These are phyloP conservation scores for Xenopus borealis DNA, from an alignment of 2,113 vertebrate species.

Conservation along the genomic window DNA sequence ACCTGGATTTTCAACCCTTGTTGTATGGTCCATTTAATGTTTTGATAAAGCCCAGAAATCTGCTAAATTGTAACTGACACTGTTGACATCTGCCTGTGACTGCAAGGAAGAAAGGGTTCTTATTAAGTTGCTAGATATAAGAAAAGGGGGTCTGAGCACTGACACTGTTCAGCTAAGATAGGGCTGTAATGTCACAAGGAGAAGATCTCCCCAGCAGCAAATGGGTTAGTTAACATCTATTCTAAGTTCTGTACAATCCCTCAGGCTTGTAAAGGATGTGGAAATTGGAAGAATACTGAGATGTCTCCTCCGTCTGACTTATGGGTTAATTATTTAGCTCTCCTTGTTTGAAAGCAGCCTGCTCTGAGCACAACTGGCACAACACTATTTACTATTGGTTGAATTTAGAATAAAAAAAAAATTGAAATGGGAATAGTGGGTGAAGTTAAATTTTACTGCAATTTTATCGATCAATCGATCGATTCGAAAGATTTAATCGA, in stretches of 20 bases:
- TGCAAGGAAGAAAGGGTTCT: neutral
- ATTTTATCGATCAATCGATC: too few species aligned
- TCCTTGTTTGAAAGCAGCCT: slow-evolving; percentile 14
- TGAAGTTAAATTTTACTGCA: too few species aligned
- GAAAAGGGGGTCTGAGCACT: neutral
- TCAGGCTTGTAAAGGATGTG: neutral
- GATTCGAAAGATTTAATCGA: too few species aligned
- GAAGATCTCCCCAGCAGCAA: neutral
- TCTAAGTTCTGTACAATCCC: neutral
- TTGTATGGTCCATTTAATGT: too few species aligned
- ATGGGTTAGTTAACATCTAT: neutral
- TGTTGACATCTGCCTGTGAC: neutral
- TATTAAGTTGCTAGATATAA: neutral
- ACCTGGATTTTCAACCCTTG: too few species aligned
- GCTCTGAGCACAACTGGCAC: slow-evolving; percentile 15
- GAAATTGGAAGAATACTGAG: neutral
- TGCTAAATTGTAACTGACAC: neutral
- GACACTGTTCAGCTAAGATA: neutral
- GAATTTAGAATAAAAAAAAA: too few species aligned
- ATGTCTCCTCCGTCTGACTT: slow-evolving; percentile 22
- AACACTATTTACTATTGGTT: too few species aligned
- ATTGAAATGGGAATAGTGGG: too few species aligned
- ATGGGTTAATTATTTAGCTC: slow-evolving; percentile 38
- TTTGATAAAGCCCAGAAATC: too few species aligned
- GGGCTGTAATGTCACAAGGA: neutral